Evolutionary conservation across 1,140 invertebrate species (phyloP), one percentile per base, ranked within the genome.

Genomic region (Pachypsylla venusta): DNA sequence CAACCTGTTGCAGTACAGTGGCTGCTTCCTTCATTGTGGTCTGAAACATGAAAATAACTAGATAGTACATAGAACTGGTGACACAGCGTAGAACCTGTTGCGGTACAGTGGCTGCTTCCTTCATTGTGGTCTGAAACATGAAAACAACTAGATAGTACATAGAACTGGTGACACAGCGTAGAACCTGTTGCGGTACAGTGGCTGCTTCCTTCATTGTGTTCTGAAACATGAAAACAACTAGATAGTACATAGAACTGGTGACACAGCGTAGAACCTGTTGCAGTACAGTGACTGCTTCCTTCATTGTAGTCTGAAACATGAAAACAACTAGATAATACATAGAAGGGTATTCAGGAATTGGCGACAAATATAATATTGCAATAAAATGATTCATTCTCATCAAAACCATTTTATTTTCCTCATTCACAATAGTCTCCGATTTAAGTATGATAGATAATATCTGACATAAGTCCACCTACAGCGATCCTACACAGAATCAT

Each of bases 161-260:
- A n/a, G n/a, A n/a, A 12, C 90, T 81, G 25, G 79, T 81, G 16
- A 97, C 86, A 19, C 80, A 76, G 66, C 86, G 83, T 42, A 93
- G 81, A 5, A 97, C 73, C 68, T 86, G 81, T 64, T 78, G 79
- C 25, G 97, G 70, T n/a, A 95, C 88, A 61, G 75, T 75, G 53
- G 82, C 80, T 22, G 85, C 84, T 71, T 93, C 83, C 59, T 78
- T 74, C 48, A 93, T 76, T 67, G 83, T 80, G 55, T 76, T 73
- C 80, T 89, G 10, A 35, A 95, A 70, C 14, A 92, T 83, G 42
- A 89, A 73, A 26, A 92, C 68, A 42, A 93, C 93, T 65, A 97
- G 82, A n/a, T n/a, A n/a, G n/a, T n/a, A n/a, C n/a, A n/a, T n/a
- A n/a, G n/a, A n/a, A 12, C 90, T 81, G 25, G 79, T 81, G 16